Percentiles rank a stretch among this genome's conserved stretches.
Evolutionary conservation across 2,797 vertebrate species (phyloP).

Genomic region (Semotilus atromaculatus): DNA sequence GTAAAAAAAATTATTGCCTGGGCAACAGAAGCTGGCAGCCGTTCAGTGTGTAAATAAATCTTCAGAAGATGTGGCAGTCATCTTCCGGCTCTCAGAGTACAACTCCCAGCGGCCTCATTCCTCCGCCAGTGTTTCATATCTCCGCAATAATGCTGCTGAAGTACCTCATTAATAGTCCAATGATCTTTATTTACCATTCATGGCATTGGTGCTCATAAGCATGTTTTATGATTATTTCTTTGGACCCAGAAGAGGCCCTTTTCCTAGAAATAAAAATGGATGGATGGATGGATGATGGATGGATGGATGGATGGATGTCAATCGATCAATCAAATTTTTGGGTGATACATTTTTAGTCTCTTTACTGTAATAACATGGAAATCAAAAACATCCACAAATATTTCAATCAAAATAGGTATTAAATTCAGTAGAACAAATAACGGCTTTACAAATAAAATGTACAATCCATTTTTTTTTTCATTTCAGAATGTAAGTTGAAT

Average conservation of each 20-base stretch:
- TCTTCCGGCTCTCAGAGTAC: constrained; percentile 22
- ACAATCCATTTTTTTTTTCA: too few species aligned
- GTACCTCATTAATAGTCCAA: constrained; percentile 23
- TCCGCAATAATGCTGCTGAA: constrained; percentile 11
- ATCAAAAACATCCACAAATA: not conserved
- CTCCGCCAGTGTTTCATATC: not conserved
- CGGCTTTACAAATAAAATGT: too few species aligned
- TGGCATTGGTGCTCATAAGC: constrained; percentile 12
- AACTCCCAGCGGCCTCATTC: constrained; percentile 23
- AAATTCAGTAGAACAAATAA: too few species aligned
- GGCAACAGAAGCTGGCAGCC: constrained; percentile 37
- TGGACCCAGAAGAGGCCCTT: not conserved
- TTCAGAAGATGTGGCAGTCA: constrained; percentile 42
- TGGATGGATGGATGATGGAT: too few species aligned
- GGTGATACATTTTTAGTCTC: too few species aligned
- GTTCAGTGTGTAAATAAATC: constrained; percentile 50
- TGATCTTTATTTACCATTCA: constrained; percentile 12
- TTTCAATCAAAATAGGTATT: too few species aligned
- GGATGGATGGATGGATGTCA: too few species aligned
- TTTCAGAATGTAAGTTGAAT: too few species aligned
- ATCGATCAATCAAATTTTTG: too few species aligned
- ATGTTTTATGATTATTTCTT: not conserved
- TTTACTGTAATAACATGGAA: too few species aligned
- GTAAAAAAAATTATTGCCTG: constrained; percentile 38
- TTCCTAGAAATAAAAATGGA: not conserved